A percentile compares a stretch with the other conserved stretches of the same genome.
Evolutionary conservation across 37 sponge, comb jelly and placozoan species (phyloP).

Genomic region (Ianthella basta): DNA sequence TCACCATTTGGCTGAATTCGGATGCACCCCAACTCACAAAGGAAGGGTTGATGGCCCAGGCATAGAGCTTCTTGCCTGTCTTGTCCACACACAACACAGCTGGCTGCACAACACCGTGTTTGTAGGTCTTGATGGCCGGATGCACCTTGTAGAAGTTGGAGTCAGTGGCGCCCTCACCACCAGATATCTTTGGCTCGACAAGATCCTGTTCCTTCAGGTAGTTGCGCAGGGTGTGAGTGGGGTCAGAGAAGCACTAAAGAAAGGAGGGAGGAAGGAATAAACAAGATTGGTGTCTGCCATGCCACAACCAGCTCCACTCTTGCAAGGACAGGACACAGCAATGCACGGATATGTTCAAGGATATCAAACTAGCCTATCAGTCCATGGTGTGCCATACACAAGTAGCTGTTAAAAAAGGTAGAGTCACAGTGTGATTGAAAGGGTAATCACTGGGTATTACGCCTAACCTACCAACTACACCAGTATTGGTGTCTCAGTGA

Average conservation of each 20-base stretch:
- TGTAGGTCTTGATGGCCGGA: slow-evolving; percentile 67
- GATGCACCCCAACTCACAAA: slow-evolving; percentile 46
- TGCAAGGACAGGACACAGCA: too few species aligned
- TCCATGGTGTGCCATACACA: too few species aligned
- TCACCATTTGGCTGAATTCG: too few species aligned
- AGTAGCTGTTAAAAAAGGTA: too few species aligned
- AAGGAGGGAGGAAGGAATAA: not conserved
- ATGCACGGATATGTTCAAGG: too few species aligned
- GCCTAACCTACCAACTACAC: too few species aligned
- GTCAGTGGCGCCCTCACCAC: slow-evolving; percentile 67
- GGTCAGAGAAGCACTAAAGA: slow-evolving; percentile 68
- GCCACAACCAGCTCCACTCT: too few species aligned
- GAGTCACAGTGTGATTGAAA: too few species aligned
- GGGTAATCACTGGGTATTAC: too few species aligned
- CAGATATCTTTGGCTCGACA: slow-evolving; percentile 52
- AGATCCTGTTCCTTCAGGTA: slow-evolving; percentile 56
- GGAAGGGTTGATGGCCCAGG: slow-evolving; percentile 74
- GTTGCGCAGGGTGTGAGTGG: slow-evolving; percentile 65
- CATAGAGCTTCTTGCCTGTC: slow-evolving; percentile 46
- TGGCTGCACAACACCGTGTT: slow-evolving; percentile 78
- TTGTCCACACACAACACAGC: slow-evolving; percentile 67
- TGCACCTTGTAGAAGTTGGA: slow-evolving; percentile 69
- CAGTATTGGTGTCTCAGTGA: too few species aligned
- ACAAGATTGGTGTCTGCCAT: too few species aligned
- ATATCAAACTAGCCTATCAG: too few species aligned